phyloP scores from a whole-genome alignment of 2,888 invertebrate genomes.

The Drosophila vallismaia region DNA sequence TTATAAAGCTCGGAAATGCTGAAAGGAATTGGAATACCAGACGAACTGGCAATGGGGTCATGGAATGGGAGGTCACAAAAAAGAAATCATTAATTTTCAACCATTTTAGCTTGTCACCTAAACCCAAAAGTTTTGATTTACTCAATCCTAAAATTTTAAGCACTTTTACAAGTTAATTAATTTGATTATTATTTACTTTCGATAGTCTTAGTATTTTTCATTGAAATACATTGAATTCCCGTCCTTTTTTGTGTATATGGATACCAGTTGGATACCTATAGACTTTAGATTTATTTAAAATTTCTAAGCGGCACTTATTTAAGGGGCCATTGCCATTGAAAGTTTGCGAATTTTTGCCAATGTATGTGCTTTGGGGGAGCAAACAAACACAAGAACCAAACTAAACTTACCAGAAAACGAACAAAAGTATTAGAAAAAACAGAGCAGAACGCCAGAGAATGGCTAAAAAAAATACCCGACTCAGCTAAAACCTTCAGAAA shows the following conservation, averaged over 20 bases:
- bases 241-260: too few relatives aligned
- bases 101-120: slow-evolving; percentile 22
- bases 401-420: slow-evolving; percentile 54
- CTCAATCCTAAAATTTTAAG: background rate
- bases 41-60: slow-evolving; percentile 24
- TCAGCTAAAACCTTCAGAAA: slow-evolving; percentile 43
- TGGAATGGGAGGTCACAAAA: slow-evolving; percentile 54
- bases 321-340: slow-evolving; percentile 21
- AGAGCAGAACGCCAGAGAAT: slow-evolving; percentile 50
- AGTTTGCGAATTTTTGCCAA: slow-evolving; percentile 1
- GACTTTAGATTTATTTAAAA: background rate
- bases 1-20: slow-evolving; percentile 6
- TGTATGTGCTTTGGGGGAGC: slow-evolving; percentile 18
- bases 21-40: background rate
- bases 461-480: slow-evolving; percentile 56
- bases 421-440: slow-evolving; percentile 23
- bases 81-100: slow-evolving; percentile 63
- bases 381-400: slow-evolving; percentile 48
- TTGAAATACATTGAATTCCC: too few relatives aligned
- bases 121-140: slow-evolving; percentile 8
- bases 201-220: background rate
- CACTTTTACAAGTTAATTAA: background rate
- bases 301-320: background rate
- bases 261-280: too few relatives aligned
- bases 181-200: background rate